These are phyloP conservation scores for Hipposideros larvatus DNA, from an alignment of 2,797 vertebrate species.

Conservation along the genomic window DNA sequence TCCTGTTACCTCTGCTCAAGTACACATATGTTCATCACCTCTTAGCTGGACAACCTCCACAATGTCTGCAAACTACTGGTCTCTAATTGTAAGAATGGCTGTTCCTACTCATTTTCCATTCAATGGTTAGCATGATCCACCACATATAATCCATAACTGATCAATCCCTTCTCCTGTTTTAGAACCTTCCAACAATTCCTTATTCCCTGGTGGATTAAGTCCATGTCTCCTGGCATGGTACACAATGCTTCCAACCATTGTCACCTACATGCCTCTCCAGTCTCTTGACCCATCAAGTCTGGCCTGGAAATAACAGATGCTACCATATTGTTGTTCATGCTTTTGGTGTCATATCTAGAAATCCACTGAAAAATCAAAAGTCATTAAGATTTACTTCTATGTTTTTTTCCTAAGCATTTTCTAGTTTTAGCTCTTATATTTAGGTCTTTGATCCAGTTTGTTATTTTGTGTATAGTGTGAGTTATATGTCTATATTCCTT, in stretches of 20 bases:
- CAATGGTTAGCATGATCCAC: background rate
- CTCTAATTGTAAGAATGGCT: background rate
- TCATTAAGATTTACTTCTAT: too few species aligned
- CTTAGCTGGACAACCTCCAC: background rate
- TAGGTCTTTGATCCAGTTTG: background rate
- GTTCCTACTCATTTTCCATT: background rate
- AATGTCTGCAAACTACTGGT: accelerated
- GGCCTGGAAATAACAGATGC: background rate
- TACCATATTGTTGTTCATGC: background rate
- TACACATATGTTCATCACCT: background rate
- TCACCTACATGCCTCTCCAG: background rate
- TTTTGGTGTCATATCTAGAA: too few species aligned
- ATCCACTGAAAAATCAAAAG: too few species aligned
- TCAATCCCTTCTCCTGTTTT: background rate
- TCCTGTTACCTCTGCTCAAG: background rate
- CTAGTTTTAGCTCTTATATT: background rate
- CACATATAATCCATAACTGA: background rate
- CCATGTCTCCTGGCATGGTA: background rate
- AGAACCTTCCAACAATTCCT: background rate
- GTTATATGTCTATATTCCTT: background rate
- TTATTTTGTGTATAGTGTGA: background rate
- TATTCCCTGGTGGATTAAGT: background rate
- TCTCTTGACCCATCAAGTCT: background rate
- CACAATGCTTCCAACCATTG: background rate
- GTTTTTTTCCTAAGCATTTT: too few species aligned